phyloP scores from a whole-genome alignment of 2,113 vertebrate genomes.

The Neomonachus schauinslandi region DNA sequence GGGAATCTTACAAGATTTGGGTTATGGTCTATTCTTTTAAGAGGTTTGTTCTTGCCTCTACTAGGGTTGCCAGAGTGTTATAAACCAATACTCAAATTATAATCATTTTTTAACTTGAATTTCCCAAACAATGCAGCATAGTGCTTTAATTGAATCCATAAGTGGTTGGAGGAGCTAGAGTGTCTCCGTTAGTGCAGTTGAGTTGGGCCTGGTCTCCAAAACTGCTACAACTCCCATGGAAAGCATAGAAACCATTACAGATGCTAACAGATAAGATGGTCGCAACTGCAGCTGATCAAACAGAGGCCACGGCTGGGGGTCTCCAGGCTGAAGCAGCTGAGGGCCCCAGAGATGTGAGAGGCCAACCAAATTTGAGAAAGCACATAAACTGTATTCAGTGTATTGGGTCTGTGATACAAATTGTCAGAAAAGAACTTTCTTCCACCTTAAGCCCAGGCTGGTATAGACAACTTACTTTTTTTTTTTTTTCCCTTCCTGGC shows the following conservation, averaged over 20 bases:
- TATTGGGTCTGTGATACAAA: not conserved
- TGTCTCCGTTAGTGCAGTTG: not conserved
- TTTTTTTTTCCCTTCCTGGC: rapidly evolving
- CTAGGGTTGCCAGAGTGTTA: not conserved
- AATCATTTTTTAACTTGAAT: not conserved
- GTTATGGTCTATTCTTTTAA: not conserved
- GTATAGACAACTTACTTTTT: not conserved
- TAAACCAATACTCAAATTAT: not conserved
- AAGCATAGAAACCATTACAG: not conserved
- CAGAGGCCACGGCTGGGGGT: not conserved
- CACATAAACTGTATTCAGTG: not conserved
- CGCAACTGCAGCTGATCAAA: not conserved
- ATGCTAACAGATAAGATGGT: not conserved
- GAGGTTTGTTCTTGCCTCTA: not conserved
- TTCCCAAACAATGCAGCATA: not conserved
- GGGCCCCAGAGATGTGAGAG: not conserved
- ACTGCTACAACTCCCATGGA: not conserved
- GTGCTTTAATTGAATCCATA: not conserved
- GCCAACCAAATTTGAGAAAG: not conserved
- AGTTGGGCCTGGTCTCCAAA: not conserved
- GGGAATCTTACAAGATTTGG: not conserved
- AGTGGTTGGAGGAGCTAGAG: not conserved
- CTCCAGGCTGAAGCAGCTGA: not conserved
- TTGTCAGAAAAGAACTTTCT: not conserved
- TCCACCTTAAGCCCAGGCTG: not conserved